These are phyloP conservation scores for Pandemis corylana DNA, from an alignment of 2,888 invertebrate species.

Conservation along the genomic window DNA sequence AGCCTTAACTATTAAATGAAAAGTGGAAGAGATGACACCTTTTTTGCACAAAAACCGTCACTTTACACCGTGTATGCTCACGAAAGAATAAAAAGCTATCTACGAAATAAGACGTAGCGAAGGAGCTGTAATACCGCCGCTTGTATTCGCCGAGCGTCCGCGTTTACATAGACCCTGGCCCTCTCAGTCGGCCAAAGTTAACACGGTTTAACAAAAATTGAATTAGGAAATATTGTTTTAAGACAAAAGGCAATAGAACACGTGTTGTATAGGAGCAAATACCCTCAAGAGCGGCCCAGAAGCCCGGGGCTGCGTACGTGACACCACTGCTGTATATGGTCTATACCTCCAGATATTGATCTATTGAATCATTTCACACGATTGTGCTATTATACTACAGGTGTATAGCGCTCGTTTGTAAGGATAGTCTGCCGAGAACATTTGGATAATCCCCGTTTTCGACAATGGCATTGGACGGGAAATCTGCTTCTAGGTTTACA, in stretches of 20 bases:
- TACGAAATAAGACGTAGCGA: neutral
- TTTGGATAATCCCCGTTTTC: constrained; percentile 38
- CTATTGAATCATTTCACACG: constrained; percentile 63
- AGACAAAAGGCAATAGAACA: constrained; percentile 52
- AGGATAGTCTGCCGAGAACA: constrained; percentile 39
- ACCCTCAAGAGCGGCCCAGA: constrained; percentile 47
- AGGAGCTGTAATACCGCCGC: constrained; percentile 20
- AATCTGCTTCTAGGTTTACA: constrained; percentile 35
- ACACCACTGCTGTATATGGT: constrained; percentile 55
- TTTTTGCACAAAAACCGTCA: neutral
- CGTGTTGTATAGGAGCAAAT: constrained; percentile 51
- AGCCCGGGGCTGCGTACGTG: constrained; percentile 56
- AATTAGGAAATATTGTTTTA: constrained; percentile 54
- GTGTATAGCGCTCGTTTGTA: constrained; percentile 40
- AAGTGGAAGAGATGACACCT: too few relatives aligned
- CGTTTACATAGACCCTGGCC: constrained; percentile 25
- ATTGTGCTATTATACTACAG: constrained; percentile 58
- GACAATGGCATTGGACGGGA: constrained; percentile 32
- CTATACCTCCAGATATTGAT: constrained; percentile 55
- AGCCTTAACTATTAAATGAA: too few relatives aligned
- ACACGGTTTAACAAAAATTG: constrained; percentile 44
- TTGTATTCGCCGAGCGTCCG: constrained; percentile 32
- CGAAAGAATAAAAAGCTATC: neutral
- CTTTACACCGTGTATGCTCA: too few relatives aligned
- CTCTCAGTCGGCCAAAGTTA: constrained; percentile 38